Evolutionary conservation across 2,797 vertebrate species (phyloP).

Genomic region (Salmo trutta): DNA sequence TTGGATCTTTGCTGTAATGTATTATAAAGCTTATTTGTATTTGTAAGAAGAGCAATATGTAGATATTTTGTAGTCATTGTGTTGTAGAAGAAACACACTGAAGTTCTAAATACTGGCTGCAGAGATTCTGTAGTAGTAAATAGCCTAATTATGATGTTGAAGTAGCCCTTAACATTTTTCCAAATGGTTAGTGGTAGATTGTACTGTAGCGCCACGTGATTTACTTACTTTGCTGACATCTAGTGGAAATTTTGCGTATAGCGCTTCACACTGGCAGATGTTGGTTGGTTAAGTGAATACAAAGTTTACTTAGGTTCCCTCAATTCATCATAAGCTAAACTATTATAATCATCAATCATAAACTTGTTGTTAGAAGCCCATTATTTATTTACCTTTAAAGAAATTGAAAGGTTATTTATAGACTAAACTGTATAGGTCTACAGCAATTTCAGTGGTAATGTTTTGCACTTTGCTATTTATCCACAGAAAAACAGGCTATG

Average conservation of each 20-base stretch:
- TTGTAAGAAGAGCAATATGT: conserved; percentile 21
- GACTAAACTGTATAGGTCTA: background rate
- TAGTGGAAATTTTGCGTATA: conserved; percentile 48
- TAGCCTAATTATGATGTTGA: conserved; percentile 13
- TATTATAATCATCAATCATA: background rate
- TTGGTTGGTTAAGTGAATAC: background rate
- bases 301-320: background rate
- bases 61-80: conserved; percentile 4
- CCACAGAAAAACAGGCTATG: background rate
- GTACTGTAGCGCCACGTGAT: conserved; percentile 18
- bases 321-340: background rate
- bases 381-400: background rate
- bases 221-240: conserved; percentile 44
- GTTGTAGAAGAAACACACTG: background rate
- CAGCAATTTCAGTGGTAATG: background rate
- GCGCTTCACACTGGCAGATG: background rate
- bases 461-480: background rate
- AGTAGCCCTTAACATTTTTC: background rate
- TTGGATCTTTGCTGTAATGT: conserved; percentile 16
- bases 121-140: conserved; percentile 28
- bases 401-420: background rate
- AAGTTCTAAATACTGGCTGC: background rate
- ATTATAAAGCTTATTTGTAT: conserved; percentile 3
- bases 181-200: background rate
- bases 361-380: background rate